Percentiles rank a stretch among this genome's conserved stretches.
These are phyloP conservation scores for Eulemur macaco DNA, from an alignment of 2,113 vertebrate species.

Conservation along the genomic window DNA sequence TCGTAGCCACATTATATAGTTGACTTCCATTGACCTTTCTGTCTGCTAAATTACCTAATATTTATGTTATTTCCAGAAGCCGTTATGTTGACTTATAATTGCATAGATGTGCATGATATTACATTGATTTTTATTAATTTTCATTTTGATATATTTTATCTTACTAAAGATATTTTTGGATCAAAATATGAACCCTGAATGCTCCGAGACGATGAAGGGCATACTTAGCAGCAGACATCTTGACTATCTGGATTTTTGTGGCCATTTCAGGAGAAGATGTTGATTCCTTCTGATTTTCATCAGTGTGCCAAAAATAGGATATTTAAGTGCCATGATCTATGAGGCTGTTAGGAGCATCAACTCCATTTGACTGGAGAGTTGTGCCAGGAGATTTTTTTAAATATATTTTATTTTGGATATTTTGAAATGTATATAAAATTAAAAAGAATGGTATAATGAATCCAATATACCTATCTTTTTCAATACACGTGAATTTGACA, in stretches of 20 bases:
- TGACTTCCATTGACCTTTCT: not conserved
- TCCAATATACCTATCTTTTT: not conserved
- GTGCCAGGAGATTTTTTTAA: not conserved
- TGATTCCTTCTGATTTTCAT: conserved; percentile 23
- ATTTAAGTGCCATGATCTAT: not conserved
- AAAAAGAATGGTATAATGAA: not conserved
- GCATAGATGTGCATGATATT: not conserved
- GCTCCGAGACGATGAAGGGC: not conserved
- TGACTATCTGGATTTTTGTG: not conserved
- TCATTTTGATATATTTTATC: not conserved
- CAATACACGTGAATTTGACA: not conserved
- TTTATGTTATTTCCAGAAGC: not conserved
- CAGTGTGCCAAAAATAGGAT: not conserved
- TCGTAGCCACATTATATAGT: not conserved
- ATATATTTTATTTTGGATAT: not conserved
- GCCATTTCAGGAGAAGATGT: not conserved
- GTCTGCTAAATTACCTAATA: not conserved
- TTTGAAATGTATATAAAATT: not conserved
- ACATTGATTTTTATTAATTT: not conserved
- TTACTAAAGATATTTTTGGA: not conserved
- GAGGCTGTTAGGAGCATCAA: not conserved
- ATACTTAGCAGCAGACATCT: not conserved
- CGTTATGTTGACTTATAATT: not conserved
- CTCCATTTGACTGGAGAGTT: not conserved
- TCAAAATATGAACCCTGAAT: not conserved